These are phyloP conservation scores for Acrossocheilus fasciatus DNA, from an alignment of 2,797 vertebrate genomes.

Conservation along the genomic window DNA sequence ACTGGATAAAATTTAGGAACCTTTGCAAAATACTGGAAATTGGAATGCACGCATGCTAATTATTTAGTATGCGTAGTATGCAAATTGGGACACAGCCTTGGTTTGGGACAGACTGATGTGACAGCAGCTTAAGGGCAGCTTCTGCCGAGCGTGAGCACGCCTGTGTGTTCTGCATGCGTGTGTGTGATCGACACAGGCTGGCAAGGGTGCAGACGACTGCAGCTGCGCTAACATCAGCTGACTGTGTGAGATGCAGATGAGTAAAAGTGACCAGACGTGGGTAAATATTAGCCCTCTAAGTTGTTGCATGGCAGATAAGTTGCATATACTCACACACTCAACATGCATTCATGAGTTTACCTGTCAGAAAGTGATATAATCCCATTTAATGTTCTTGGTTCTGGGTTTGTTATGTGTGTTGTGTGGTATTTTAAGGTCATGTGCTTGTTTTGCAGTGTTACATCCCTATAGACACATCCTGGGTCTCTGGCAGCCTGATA, in stretches of 20 bases:
- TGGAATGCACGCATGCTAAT: not conserved
- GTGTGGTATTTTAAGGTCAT: not conserved
- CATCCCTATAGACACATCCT: conserved; percentile 93
- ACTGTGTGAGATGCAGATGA: conserved; percentile 19
- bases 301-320: conserved; percentile 13
- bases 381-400: not conserved
- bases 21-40: not conserved
- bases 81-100: not conserved
- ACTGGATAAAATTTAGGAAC: not conserved
- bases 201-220: not conserved
- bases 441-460: conserved; percentile 82
- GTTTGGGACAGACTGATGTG: conserved; percentile 9
- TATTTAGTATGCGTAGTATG: not conserved
- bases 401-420: not conserved
- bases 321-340: conserved; percentile 14
- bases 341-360: conserved; percentile 10
- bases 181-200: conserved; percentile 16
- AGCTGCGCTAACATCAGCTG: conserved; percentile 37
- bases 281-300: not conserved
- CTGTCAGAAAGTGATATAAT: not conserved
- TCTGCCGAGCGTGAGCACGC: not conserved
- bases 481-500: conserved; percentile 98
- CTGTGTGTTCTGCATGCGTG: conserved; percentile 55
- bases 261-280: too few relatives aligned
- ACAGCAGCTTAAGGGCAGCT: conserved; percentile 20